Evolutionary conservation across 2,113 vertebrate genomes (phyloP).

Genomic region (Sapajus apella): DNA sequence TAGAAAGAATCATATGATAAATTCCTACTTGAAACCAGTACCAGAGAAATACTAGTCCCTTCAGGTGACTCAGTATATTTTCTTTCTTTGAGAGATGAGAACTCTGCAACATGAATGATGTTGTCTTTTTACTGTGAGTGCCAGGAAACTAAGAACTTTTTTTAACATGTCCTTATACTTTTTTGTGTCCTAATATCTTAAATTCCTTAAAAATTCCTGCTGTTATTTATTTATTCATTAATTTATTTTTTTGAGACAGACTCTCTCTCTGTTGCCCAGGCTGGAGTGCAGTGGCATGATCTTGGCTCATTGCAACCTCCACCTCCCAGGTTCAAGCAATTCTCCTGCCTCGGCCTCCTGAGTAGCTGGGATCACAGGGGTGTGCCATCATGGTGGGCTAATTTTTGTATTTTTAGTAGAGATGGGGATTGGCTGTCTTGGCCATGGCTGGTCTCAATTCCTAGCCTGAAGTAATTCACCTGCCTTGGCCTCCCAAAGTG

Average conservation of each 20-base stretch:
- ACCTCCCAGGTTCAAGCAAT: neutral
- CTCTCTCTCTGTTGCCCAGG: neutral
- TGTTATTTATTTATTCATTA: neutral
- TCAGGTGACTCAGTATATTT: neutral
- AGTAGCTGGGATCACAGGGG: too few species aligned
- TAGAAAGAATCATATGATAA: neutral
- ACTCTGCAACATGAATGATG: neutral
- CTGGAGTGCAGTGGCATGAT: neutral
- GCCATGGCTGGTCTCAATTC: too few species aligned
- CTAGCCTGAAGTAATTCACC: too few species aligned
- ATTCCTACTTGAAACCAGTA: constrained; percentile 9
- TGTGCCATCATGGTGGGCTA: too few species aligned
- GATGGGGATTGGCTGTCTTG: too few species aligned
- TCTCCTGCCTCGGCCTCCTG: neutral
- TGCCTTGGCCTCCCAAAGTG: too few species aligned
- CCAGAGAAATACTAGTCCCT: neutral
- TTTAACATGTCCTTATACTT: neutral
- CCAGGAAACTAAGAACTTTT: neutral
- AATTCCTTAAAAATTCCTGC: neutral
- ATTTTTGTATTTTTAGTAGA: too few species aligned
- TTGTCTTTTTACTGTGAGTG: constrained; percentile 2
- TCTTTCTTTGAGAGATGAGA: constrained; percentile 11
- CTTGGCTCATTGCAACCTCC: neutral
- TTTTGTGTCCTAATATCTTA: neutral
- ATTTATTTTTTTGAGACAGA: neutral